phyloP scores from a whole-genome alignment of 2,888 invertebrate genomes.

The Xylota sylvarum region DNA sequence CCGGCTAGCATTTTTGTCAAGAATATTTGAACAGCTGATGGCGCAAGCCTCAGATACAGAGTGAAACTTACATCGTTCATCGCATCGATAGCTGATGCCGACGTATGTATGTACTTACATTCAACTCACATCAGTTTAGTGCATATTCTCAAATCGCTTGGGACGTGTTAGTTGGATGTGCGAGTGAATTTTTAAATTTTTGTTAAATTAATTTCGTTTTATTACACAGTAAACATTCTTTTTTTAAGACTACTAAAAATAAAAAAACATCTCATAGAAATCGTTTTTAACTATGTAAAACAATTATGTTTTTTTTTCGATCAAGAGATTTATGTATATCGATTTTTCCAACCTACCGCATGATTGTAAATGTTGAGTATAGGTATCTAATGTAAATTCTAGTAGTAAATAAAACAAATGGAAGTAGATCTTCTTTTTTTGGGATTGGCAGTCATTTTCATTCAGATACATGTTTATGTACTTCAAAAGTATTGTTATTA shows the following conservation, averaged over 20 bases:
- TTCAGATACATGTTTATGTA: background rate
- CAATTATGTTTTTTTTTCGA: background rate
- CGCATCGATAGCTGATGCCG: background rate
- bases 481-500: background rate
- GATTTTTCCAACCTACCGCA: conserved; percentile 51
- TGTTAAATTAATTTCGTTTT: conserved; percentile 23
- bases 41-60: conserved; percentile 34
- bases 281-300: background rate
- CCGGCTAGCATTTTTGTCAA: background rate
- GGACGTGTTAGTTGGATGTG: conserved; percentile 22
- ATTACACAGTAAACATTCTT: background rate
- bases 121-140: conserved; percentile 36
- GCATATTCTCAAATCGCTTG: conserved; percentile 37
- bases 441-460: background rate
- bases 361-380: conserved; percentile 19
- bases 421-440: background rate
- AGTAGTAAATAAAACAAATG: background rate
- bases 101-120: background rate
- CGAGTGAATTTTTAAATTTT: conserved; percentile 17
- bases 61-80: conserved; percentile 19
- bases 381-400: conserved; percentile 15
- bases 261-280: background rate
- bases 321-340: conserved; percentile 3
- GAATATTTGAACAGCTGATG: background rate
- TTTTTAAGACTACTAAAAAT: background rate